Evolutionary conservation across 2,888 invertebrate genomes (phyloP).

Genomic region (Drosophila eohydei): DNA sequence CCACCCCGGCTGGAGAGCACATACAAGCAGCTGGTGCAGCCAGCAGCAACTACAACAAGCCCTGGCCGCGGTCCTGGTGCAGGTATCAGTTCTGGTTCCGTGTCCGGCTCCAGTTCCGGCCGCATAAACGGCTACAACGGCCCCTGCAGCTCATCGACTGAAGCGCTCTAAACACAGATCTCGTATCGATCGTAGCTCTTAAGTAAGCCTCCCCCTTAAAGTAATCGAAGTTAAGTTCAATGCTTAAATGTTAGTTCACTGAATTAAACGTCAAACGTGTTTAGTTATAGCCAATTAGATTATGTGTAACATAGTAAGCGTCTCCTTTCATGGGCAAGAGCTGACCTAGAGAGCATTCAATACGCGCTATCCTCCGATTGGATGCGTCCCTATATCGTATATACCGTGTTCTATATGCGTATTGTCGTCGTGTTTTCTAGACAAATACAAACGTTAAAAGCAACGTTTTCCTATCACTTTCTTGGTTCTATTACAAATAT

Average conservation of each 20-base stretch:
- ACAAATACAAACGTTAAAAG: not conserved
- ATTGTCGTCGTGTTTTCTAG: not conserved
- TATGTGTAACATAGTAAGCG: conserved; percentile 76
- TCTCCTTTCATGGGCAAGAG: conserved; percentile 29
- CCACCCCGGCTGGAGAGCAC: conserved; percentile 68
- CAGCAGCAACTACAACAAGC: conserved; percentile 24
- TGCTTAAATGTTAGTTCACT: conserved; percentile 56
- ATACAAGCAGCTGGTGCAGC: conserved; percentile 69
- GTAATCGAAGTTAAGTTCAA: conserved; percentile 42
- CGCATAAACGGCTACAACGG: conserved; percentile 80
- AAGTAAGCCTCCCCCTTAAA: conserved; percentile 5
- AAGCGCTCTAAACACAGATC: conserved; percentile 82
- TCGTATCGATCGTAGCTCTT: conserved; percentile 15
- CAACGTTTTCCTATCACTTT: not conserved
- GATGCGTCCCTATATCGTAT: conserved; percentile 15
- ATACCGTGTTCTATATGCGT: conserved; percentile 55
- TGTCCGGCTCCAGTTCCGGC: conserved; percentile 5
- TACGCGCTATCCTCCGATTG: conserved; percentile 13
- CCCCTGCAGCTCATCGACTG: conserved; percentile 87
- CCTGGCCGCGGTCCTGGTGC: conserved; percentile 27
- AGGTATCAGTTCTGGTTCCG: conserved; percentile 7
- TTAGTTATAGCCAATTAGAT: conserved; percentile 71
- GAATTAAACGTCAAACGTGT: conserved; percentile 73
- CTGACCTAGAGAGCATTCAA: conserved; percentile 26
- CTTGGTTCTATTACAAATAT: not conserved